Percentiles rank a stretch among this genome's conserved stretches.
Evolutionary conservation across 2,113 vertebrate species (phyloP).

Genomic region (Narcine bancroftii): DNA sequence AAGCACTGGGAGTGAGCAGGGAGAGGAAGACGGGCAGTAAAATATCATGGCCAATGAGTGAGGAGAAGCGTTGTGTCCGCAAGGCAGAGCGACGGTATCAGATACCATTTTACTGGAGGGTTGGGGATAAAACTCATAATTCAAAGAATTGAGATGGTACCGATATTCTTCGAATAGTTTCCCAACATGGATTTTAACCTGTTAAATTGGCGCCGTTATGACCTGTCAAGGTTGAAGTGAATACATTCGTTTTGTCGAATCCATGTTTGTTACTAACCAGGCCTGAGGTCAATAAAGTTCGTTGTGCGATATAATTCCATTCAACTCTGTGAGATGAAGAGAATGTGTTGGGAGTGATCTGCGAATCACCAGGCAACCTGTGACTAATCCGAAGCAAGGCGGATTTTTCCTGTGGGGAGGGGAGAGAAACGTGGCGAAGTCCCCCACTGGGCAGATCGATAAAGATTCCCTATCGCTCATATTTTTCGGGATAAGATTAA

Average conservation of each 20-base stretch:
- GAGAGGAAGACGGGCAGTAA: not conserved
- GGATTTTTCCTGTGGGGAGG: not conserved
- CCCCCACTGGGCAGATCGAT: not conserved
- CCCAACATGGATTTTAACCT: not conserved
- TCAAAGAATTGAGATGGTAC: not conserved
- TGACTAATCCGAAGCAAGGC: not conserved
- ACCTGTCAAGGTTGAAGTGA: not conserved
- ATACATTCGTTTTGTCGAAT: not conserved
- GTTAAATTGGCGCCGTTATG: not conserved
- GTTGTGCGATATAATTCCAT: not conserved
- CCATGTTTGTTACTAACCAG: not conserved
- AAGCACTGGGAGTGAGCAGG: not conserved
- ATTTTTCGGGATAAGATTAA: not conserved
- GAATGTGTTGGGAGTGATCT: not conserved
- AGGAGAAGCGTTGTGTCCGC: too few relatives aligned
- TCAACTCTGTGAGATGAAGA: not conserved
- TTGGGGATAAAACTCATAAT: too few relatives aligned
- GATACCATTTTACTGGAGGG: not conserved
- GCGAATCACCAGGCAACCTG: not conserved
- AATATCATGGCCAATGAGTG: too few relatives aligned
- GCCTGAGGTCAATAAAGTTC: not conserved
- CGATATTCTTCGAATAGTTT: not conserved
- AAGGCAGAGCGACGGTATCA: too few relatives aligned
- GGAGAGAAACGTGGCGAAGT: not conserved
- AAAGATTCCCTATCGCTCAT: too few relatives aligned